A percentile compares a stretch with the other conserved stretches of the same genome.
Evolutionary conservation across 1,140 invertebrate genomes (phyloP).

Genomic region (Sycophila sp.): DNA sequence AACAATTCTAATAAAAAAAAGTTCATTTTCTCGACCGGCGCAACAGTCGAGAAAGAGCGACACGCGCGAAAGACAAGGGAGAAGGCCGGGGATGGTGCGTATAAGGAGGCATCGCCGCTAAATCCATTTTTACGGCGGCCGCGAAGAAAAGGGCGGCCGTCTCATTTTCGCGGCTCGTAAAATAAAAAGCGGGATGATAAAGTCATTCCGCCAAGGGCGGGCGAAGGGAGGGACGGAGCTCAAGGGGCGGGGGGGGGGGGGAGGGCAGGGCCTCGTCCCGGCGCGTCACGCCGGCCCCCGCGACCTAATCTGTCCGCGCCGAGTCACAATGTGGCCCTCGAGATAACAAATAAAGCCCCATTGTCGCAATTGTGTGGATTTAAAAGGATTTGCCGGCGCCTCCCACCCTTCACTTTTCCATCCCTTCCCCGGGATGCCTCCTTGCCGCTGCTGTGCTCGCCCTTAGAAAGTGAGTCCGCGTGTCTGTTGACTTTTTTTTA

Average conservation of each 20-base stretch:
- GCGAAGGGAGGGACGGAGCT: neutral
- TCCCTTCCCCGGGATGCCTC: constrained; percentile 44
- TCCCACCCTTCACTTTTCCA: constrained; percentile 33
- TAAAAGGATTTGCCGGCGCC: constrained; percentile 65
- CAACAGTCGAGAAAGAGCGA: too few relatives aligned
- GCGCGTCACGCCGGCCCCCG: constrained; percentile 45
- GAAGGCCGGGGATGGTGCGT: too few relatives aligned
- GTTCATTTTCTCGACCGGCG: too few relatives aligned
- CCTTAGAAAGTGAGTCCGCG: neutral
- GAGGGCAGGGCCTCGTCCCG: neutral
- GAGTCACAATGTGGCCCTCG: constrained; percentile 68
- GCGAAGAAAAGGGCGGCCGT: constrained; percentile 21
- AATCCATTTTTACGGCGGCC: constrained; percentile 52
- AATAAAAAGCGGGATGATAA: constrained; percentile 61
- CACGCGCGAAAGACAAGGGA: too few relatives aligned
- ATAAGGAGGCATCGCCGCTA: too few relatives aligned
- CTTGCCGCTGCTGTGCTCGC: too few relatives aligned
- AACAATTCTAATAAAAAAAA: too few relatives aligned
- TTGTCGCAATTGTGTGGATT: constrained; percentile 69
- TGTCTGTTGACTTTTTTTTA: neutral
- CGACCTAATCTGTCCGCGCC: constrained; percentile 66
- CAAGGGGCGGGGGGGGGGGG: neutral
- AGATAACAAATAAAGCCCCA: constrained; percentile 69
- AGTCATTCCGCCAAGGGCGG: constrained; percentile 46
- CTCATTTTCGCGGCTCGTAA: constrained; percentile 47